These are phyloP conservation scores for Halcyon leucocephala DNA, from an alignment of 2,797 vertebrate species.

Conservation along the genomic window DNA sequence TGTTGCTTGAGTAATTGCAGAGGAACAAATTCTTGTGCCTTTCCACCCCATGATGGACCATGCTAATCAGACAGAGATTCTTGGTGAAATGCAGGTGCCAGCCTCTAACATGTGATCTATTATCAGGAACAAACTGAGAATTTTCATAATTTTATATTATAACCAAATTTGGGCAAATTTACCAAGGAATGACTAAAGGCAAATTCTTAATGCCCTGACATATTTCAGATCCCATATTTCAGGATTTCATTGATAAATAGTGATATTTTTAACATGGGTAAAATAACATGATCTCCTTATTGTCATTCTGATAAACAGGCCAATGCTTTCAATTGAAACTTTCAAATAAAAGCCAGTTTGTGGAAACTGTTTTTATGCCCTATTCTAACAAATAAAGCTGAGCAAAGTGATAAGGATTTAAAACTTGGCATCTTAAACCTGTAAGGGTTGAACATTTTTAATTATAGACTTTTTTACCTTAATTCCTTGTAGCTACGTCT, in stretches of 20 bases:
- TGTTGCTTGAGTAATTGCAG: not conserved
- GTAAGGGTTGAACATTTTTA: not conserved
- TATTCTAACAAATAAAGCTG: not conserved
- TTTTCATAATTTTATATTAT: not conserved
- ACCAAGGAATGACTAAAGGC: not conserved
- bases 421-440: not conserved
- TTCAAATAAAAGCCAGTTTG: not conserved
- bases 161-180: not conserved
- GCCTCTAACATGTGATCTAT: not conserved
- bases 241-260: not conserved
- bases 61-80: not conserved
- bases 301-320: not conserved
- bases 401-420: not conserved
- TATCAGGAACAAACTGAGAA: not conserved
- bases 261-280: not conserved
- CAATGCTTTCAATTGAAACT: not conserved
- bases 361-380: not conserved
- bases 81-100: not conserved
- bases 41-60: not conserved
- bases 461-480: not conserved
- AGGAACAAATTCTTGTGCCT: not conserved
- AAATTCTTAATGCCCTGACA: not conserved
- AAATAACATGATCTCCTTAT: not conserved
- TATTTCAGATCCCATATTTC: not conserved
- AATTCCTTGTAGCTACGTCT: not conserved